phyloP scores from a whole-genome alignment of 1,140 invertebrate genomes.

The Magallana gigas region DNA sequence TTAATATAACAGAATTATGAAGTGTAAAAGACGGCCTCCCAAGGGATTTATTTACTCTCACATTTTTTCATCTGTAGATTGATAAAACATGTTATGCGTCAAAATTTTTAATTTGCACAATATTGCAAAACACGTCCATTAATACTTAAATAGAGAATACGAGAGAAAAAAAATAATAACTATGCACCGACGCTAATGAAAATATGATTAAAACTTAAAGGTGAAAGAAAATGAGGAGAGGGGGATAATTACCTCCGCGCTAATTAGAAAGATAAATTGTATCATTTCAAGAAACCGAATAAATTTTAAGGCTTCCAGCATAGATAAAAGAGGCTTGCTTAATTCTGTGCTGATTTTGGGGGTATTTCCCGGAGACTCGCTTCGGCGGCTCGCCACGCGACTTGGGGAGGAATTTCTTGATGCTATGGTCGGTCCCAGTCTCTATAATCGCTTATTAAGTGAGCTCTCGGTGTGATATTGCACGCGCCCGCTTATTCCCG shows the following conservation, averaged over 20 bases:
- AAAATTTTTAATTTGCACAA: constrained; percentile 33
- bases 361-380: constrained; percentile 45
- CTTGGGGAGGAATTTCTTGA: constrained; percentile 33
- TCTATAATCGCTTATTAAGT: constrained; percentile 18
- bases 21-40: constrained; percentile 3
- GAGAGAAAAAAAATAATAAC: neutral
- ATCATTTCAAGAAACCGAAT: constrained; percentile 49
- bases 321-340: constrained; percentile 56
- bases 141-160: neutral
- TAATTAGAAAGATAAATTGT: constrained; percentile 47
- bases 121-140: constrained; percentile 18
- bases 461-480: constrained; percentile 13
- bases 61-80: constrained; percentile 30
- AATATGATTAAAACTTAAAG: constrained; percentile 45
- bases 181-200: constrained; percentile 44
- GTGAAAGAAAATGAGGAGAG: constrained; percentile 29
- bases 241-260: constrained; percentile 38
- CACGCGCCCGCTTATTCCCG: constrained; percentile 25
- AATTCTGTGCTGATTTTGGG: constrained; percentile 48
- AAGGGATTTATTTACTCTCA: constrained; percentile 17
- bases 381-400: constrained; percentile 52
- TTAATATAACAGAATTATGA: constrained; percentile 7
- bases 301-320: constrained; percentile 55
- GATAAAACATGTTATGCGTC: constrained; percentile 21
- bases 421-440: neutral